These are phyloP conservation scores for Polypterus bichir DNA, from an alignment of 2,113 vertebrate species.

Conservation along the genomic window DNA sequence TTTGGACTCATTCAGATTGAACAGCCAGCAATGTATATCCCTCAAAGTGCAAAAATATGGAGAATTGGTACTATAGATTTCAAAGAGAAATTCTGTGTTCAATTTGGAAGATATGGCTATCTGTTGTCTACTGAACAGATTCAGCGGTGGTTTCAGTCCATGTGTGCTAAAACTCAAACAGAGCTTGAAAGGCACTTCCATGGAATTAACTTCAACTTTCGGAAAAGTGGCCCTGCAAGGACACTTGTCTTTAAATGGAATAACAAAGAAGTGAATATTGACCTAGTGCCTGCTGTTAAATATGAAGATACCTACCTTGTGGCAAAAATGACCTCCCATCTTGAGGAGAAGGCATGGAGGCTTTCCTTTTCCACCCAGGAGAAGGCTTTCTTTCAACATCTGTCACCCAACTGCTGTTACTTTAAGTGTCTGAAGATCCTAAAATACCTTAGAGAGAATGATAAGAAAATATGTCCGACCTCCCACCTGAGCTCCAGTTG, in stretches of 20 bases:
- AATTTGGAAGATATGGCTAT: not conserved
- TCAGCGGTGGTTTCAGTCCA: not conserved
- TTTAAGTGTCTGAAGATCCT: not conserved
- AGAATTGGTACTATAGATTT: not conserved
- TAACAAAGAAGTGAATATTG: not conserved
- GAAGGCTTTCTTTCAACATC: not conserved
- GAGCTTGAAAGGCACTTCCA: not conserved
- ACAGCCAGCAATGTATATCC: not conserved
- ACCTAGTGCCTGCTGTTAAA: not conserved
- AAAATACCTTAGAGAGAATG: not conserved
- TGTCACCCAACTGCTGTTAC: not conserved
- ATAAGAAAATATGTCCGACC: not conserved
- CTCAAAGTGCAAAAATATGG: not conserved
- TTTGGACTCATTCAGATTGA: not conserved
- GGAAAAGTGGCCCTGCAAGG: not conserved
- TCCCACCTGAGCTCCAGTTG: not conserved
- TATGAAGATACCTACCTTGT: not conserved
- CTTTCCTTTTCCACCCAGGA: not conserved
- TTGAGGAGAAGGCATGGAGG: not conserved
- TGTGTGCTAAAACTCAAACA: not conserved
- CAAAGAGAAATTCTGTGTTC: not conserved
- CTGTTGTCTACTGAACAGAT: not conserved
- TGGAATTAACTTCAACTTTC: not conserved
- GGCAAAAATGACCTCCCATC: not conserved
- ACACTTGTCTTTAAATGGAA: not conserved